phyloP scores from a whole-genome alignment of 2,888 invertebrate species.

The Ashinkailepas kermadecensis region DNA sequence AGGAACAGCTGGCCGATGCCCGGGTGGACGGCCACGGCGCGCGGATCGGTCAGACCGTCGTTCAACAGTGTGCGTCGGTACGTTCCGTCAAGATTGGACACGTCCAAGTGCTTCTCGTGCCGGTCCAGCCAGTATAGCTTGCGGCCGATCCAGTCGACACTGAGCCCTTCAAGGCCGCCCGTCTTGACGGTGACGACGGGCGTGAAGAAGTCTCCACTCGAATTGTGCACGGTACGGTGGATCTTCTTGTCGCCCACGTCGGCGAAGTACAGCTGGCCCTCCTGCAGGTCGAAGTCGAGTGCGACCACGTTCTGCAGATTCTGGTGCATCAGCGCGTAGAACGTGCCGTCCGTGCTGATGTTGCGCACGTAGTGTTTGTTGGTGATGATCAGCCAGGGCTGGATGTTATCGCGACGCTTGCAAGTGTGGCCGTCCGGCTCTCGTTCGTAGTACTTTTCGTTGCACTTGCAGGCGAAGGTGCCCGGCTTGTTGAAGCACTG shows the following conservation, averaged over 20 bases:
- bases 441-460: slow-evolving; percentile 80
- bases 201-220: slow-evolving; percentile 29
- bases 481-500: slow-evolving; percentile 93
- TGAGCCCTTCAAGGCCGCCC: slow-evolving; percentile 93
- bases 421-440: slow-evolving; percentile 80
- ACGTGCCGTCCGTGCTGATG: slow-evolving; percentile 79
- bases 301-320: slow-evolving; percentile 96
- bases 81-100: slow-evolving; percentile 86
- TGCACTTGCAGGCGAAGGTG: slow-evolving; percentile 91
- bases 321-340: slow-evolving; percentile 75
- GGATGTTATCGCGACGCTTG: slow-evolving; percentile 70
- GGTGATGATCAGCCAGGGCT: slow-evolving; percentile 86
- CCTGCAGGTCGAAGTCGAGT: slow-evolving; percentile 80
- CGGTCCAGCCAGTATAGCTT: slow-evolving; percentile 97
- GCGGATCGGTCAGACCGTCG: slow-evolving; percentile 76
- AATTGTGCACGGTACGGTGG: slow-evolving; percentile 55
- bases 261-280: slow-evolving; percentile 84
- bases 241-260: slow-evolving; percentile 95
- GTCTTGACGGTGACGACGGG: slow-evolving; percentile 85
- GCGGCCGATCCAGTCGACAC: slow-evolving; percentile 91
- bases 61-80: slow-evolving; percentile 80
- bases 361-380: slow-evolving; percentile 97
- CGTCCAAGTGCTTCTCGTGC: slow-evolving; percentile 89
- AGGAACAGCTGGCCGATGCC: slow-evolving; percentile 88
- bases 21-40: slow-evolving; percentile 91